Evolutionary conservation across 2,888 invertebrate genomes (phyloP).

Genomic region (Taphrorychus bicolor): DNA sequence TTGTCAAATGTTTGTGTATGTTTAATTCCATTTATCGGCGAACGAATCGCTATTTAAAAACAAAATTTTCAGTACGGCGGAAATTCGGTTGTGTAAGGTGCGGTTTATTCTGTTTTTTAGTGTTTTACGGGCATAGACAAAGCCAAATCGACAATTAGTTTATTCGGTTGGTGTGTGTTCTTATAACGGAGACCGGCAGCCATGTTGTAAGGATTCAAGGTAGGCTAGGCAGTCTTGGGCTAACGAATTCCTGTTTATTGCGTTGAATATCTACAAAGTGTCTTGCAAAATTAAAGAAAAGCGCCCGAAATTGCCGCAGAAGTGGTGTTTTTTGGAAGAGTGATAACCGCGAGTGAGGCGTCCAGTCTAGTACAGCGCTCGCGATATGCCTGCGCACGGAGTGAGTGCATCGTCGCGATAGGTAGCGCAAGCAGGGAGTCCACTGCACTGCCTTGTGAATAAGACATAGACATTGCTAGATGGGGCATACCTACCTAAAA

Average conservation of each 20-base stretch:
- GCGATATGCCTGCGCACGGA: slow-evolving; percentile 62
- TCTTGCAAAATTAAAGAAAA: not conserved
- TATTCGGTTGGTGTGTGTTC: slow-evolving; percentile 53
- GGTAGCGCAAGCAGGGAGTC: slow-evolving; percentile 60
- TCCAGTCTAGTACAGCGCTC: slow-evolving; percentile 55
- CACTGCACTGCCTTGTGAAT: slow-evolving; percentile 47
- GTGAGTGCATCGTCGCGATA: slow-evolving; percentile 60
- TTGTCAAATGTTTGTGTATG: slow-evolving; percentile 59
- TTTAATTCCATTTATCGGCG: slow-evolving; percentile 51
- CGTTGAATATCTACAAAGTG: slow-evolving; percentile 9
- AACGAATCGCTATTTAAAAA: slow-evolving; percentile 33
- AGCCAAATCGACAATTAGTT: slow-evolving; percentile 15
- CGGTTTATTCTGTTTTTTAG: slow-evolving; percentile 19
- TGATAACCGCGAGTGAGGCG: slow-evolving; percentile 49
- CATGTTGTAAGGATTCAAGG: slow-evolving; percentile 60
- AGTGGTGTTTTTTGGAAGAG: slow-evolving; percentile 46
- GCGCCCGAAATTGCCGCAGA: slow-evolving; percentile 35
- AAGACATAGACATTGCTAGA: slow-evolving; percentile 55
- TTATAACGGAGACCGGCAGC: slow-evolving; percentile 61
- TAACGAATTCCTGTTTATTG: slow-evolving; percentile 48
- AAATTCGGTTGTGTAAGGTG: slow-evolving; percentile 16
- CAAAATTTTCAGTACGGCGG: slow-evolving; percentile 13
- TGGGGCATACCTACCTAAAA: slow-evolving; percentile 59
- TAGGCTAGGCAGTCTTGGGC: slow-evolving; percentile 58
- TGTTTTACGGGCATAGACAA: slow-evolving; percentile 4